These are phyloP conservation scores for Lepidurus couesii DNA, from an alignment of 1,140 invertebrate genomes.

Conservation along the genomic window DNA sequence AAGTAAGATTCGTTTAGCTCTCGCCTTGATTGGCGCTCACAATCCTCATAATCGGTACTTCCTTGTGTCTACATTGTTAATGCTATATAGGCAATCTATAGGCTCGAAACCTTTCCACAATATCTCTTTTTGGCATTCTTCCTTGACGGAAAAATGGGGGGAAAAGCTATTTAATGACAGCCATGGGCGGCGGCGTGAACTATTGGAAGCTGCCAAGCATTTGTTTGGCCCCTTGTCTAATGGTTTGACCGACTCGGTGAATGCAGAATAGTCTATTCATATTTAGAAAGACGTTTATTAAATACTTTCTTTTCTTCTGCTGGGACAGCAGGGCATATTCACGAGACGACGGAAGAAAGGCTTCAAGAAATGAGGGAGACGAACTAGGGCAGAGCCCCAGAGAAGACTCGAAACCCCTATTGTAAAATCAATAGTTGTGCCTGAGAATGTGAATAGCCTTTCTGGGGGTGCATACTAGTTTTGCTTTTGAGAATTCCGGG, in stretches of 20 bases:
- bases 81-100: too few species aligned
- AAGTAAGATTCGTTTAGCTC: too few species aligned
- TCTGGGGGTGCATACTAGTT: not conserved
- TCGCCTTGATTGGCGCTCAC: too few species aligned
- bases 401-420: not conserved
- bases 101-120: too few species aligned
- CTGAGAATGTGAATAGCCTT: slow-evolving; percentile 2
- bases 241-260: not conserved
- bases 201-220: not conserved
- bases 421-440: slow-evolving; percentile 1
- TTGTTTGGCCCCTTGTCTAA: not conserved
- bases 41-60: too few species aligned
- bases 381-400: not conserved
- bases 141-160: too few species aligned
- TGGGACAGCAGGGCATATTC: not conserved
- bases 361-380: not conserved
- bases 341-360: not conserved
- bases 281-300: not conserved
- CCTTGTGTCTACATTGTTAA: too few species aligned
- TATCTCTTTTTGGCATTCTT: too few species aligned
- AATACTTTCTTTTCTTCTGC: not conserved
- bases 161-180: not conserved
- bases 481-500: not conserved
- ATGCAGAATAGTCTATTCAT: not conserved
- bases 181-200: not conserved